phyloP scores from a whole-genome alignment of 2,113 vertebrate species.

The Vulpes lagopus region DNA sequence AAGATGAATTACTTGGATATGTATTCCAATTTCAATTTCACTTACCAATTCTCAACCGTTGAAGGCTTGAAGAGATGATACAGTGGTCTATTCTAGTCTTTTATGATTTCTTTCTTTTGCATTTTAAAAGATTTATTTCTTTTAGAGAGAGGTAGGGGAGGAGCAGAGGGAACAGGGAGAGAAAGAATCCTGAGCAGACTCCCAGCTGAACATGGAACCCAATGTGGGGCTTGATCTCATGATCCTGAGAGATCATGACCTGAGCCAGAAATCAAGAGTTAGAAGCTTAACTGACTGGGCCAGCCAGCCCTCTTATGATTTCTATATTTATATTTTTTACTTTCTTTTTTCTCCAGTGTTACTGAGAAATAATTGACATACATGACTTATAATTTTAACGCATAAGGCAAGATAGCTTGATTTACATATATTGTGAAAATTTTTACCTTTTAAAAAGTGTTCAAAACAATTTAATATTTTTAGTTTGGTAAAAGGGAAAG shows the following conservation, averaged over 20 bases:
- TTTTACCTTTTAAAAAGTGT: neutral
- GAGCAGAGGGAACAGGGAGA: neutral
- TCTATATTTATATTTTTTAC: constrained; percentile 26
- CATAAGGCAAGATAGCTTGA: neutral
- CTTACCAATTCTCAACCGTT: constrained; percentile 47
- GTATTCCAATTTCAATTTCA: constrained; percentile 32
- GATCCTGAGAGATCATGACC: neutral
- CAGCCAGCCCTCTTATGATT: neutral
- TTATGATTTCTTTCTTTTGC: neutral
- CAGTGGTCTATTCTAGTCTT: neutral
- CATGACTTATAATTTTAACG: neutral
- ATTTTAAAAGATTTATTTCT: neutral
- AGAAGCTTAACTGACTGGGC: neutral
- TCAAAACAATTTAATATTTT: constrained; percentile 34
- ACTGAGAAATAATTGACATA: neutral
- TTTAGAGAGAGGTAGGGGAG: neutral
- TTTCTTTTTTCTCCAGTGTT: neutral
- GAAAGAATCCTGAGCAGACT: neutral
- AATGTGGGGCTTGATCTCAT: neutral
- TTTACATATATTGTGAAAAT: neutral
- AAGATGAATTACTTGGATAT: constrained; percentile 38
- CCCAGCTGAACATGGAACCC: neutral
- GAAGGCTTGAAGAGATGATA: neutral
- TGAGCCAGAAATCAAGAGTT: neutral
- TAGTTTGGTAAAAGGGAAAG: constrained; percentile 50